phyloP scores from a whole-genome alignment of 2,888 invertebrate species.

The Sarcophaga subvicina region DNA sequence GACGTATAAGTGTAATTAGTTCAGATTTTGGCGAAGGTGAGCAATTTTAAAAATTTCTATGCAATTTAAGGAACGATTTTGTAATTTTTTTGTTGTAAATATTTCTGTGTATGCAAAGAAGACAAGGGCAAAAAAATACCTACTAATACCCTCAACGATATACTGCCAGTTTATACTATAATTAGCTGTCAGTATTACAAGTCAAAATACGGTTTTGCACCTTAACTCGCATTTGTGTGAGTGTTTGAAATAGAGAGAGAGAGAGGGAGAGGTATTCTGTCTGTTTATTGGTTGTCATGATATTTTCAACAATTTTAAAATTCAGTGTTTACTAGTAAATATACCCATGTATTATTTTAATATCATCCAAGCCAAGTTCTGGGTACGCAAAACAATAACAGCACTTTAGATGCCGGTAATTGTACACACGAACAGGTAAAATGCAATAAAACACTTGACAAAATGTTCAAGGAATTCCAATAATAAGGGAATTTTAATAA shows the following conservation, averaged over 20 bases:
- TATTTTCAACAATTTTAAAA: conserved; percentile 5
- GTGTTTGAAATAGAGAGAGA: neutral
- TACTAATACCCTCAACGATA: neutral
- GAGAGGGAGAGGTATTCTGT: neutral
- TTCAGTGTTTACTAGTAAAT: conserved; percentile 5
- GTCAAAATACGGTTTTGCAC: conserved; percentile 16
- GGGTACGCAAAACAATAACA: neutral
- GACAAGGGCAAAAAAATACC: neutral
- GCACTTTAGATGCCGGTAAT: conserved; percentile 8
- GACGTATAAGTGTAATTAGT: conserved; percentile 44
- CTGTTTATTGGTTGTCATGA: neutral
- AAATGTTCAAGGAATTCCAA: neutral
- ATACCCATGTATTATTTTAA: conserved; percentile 19
- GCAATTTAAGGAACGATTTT: conserved; percentile 43
- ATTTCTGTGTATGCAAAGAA: neutral
- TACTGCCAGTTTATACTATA: neutral
- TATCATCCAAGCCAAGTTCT: neutral
- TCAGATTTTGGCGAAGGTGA: conserved; percentile 48
- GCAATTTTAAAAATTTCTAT: conserved; percentile 49
- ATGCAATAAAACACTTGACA: conserved; percentile 9
- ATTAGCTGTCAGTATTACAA: conserved; percentile 43
- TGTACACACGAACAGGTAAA: neutral
- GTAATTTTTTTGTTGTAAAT: conserved; percentile 1
- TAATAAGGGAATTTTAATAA: neutral
- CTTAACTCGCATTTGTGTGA: neutral